phyloP scores from a whole-genome alignment of 2,113 vertebrate genomes.

The Peromyscus californicus region DNA sequence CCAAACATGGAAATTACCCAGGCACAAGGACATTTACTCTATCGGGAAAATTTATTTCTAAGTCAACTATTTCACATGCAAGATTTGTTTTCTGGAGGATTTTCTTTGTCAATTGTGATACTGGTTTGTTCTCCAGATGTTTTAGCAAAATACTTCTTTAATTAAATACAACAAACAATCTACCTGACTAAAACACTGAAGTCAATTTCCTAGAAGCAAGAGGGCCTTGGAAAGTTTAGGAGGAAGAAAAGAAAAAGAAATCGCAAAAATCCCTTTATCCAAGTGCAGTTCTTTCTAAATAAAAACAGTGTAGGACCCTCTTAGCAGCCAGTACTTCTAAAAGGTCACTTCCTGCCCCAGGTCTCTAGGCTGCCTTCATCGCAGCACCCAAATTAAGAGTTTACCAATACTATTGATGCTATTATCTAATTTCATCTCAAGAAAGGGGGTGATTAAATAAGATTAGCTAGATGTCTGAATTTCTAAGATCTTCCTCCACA shows the following conservation, averaged over 20 bases:
- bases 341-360: too few relatives aligned
- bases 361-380: rapidly evolving
- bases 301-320: not conserved
- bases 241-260: not conserved
- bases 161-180: not conserved
- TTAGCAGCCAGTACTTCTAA: not conserved
- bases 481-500: not conserved
- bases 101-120: not conserved
- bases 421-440: not conserved
- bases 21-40: not conserved
- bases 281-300: not conserved
- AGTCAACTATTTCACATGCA: slow-evolving; percentile 31
- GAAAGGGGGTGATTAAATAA: not conserved
- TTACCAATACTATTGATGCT: not conserved
- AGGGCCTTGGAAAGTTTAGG: not conserved
- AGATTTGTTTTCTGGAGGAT: not conserved
- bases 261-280: not conserved
- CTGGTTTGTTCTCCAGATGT: not conserved
- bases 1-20: not conserved
- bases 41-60: not conserved
- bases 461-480: slow-evolving; percentile 11
- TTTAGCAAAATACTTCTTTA: not conserved
- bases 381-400: not conserved
- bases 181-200: not conserved
- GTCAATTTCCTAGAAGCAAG: not conserved